phyloP scores from a whole-genome alignment of 2,113 vertebrate species.

The Oxyura jamaicensis region DNA sequence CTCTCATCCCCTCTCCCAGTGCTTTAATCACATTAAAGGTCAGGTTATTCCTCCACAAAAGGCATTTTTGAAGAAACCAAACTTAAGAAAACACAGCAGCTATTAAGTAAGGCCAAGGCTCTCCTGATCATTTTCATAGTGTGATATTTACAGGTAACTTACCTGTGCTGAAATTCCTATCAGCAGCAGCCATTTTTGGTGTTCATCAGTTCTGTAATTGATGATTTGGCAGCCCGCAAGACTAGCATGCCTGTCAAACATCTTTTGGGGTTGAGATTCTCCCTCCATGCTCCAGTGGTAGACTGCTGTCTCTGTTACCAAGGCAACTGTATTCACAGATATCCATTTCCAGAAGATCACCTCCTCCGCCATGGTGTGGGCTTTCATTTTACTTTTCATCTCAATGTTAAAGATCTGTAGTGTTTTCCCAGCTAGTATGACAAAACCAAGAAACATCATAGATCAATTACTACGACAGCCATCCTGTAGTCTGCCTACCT shows the following conservation, averaged over 20 bases:
- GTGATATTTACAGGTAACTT: neutral
- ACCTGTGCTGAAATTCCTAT: conserved; percentile 95
- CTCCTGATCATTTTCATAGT: neutral
- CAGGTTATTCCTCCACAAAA: neutral
- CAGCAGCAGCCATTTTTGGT: conserved; percentile 92
- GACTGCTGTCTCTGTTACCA: conserved; percentile 90
- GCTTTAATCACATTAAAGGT: rapidly evolving
- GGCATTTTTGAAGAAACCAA: neutral
- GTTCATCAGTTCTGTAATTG: conserved; percentile 90
- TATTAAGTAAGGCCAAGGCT: neutral
- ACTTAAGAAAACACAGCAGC: neutral
- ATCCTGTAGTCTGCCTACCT: neutral
- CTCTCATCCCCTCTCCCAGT: neutral
- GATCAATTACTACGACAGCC: neutral
- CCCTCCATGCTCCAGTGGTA: conserved; percentile 96
- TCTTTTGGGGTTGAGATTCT: conserved; percentile 89
- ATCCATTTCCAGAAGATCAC: conserved; percentile 97
- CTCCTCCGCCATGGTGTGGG: conserved; percentile 91
- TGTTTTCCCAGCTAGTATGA: conserved; percentile 86
- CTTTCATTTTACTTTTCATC: conserved; percentile 96
- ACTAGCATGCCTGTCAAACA: conserved; percentile 90
- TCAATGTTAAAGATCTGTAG: conserved; percentile 97
- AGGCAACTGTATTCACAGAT: conserved; percentile 89
- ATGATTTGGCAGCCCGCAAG: conserved; percentile 91
- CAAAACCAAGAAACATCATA: conserved; percentile 48